A percentile compares a stretch with the other conserved stretches of the same genome.
Conservation (phyloP, 2,888 invertebrate species). For the Spialia ferax region DNA sequence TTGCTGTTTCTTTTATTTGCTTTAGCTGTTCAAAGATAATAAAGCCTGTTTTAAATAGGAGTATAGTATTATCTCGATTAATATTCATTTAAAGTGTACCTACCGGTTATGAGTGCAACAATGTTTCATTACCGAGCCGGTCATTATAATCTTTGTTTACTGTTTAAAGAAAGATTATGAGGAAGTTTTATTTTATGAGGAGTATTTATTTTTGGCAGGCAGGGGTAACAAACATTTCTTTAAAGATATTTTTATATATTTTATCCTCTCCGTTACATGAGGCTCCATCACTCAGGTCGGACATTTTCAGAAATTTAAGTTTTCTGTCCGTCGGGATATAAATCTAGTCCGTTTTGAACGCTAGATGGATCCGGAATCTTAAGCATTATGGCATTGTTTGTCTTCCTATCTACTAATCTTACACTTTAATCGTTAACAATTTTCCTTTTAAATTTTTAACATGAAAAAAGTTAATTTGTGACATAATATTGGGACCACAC, state of each 20-base stretch:
- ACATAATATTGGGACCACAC: not conserved
- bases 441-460: not conserved
- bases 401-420: not conserved
- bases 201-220: no score
- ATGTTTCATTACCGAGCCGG: conserved; percentile 10
- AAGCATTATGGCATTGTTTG: not conserved
- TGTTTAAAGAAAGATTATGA: not conserved
- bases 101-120: conserved; percentile 5
- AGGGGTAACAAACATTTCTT: not conserved
- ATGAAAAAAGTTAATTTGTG: no score
- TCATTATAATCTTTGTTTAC: conserved; percentile 15
- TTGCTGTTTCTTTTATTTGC: not conserved
- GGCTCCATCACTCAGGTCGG: no score
- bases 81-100: conserved; percentile 5
- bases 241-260: not conserved
- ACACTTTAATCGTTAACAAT: not conserved
- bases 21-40: not conserved
- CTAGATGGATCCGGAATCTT: not conserved
- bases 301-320: not conserved
- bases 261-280: no score
- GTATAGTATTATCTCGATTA: not conserved
- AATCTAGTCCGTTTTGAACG: not conserved
- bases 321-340: not conserved
- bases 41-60: conserved; percentile 16
- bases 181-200: no score